A percentile compares a stretch with the other conserved stretches of the same genome.
phyloP scores from a whole-genome alignment of 1,140 invertebrate genomes.

The Coptotermes formosanus region DNA sequence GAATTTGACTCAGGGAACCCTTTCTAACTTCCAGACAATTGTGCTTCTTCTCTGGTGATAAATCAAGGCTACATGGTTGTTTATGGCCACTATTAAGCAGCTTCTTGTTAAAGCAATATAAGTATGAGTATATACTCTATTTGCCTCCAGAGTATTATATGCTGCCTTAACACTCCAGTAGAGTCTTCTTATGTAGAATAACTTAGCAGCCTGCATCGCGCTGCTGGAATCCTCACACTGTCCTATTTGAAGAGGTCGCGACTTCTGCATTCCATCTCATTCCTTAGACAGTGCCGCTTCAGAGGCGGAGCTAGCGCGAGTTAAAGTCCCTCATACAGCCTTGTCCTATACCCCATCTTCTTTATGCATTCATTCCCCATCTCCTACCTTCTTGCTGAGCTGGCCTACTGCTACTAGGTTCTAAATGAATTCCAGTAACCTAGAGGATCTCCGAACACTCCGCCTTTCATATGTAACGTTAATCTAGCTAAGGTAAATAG shows the following conservation, averaged over 20 bases:
- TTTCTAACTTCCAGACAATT: neutral
- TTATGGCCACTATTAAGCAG: neutral
- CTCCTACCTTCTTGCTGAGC: neutral
- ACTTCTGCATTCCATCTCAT: slow-evolving; percentile 5
- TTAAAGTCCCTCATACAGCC: neutral
- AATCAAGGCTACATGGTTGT: neutral
- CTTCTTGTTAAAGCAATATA: neutral
- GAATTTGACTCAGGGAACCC: neutral
- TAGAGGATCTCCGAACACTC: neutral
- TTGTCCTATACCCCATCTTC: neutral
- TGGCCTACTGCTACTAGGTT: neutral
- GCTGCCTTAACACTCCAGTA: neutral
- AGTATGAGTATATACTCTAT: neutral
- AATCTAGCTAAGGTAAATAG: neutral
- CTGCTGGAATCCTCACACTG: neutral
- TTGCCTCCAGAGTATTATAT: neutral
- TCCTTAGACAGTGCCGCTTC: neutral
- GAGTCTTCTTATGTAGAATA: slow-evolving; percentile 5
- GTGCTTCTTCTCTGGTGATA: neutral
- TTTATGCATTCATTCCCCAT: neutral
- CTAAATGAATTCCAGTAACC: neutral
- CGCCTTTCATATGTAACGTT: neutral
- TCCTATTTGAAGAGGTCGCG: neutral
- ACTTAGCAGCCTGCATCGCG: neutral
- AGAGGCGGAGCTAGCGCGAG: neutral